These are phyloP conservation scores for Semnornis frantzii DNA, from an alignment of 2,113 vertebrate genomes.

Conservation along the genomic window DNA sequence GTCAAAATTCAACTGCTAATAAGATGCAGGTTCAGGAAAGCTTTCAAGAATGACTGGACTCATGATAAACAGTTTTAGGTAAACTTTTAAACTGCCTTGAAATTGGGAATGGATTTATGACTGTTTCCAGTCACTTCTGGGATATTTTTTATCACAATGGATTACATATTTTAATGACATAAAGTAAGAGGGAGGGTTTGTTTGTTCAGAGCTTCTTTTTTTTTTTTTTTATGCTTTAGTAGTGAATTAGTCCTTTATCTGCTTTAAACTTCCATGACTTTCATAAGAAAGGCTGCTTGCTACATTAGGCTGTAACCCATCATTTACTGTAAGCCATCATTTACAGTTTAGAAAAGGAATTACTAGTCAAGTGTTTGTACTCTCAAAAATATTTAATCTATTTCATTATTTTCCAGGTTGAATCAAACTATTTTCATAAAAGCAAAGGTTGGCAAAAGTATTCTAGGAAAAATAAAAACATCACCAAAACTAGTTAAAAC, in stretches of 20 bases:
- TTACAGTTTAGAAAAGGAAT: not conserved
- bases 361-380: not conserved
- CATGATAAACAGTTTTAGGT: not conserved
- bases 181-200: accelerated
- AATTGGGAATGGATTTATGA: not conserved
- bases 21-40: not conserved
- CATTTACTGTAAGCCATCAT: not conserved
- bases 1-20: not conserved
- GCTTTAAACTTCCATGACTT: not conserved
- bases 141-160: not conserved
- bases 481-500: not conserved
- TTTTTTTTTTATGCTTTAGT: not conserved
- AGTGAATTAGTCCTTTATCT: not conserved
- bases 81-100: not conserved
- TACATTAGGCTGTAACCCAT: not conserved
- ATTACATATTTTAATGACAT: not conserved
- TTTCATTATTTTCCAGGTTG: not conserved
- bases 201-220: no score
- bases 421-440: not conserved
- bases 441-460: not conserved
- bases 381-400: not conserved
- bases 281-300: not conserved
- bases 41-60: not conserved
- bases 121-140: not conserved
- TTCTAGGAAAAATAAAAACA: not conserved